Percentiles rank a stretch among this genome's conserved stretches.
Conservation (phyloP, 1,140 invertebrate species). For the Aleiodes sp. region DNA sequence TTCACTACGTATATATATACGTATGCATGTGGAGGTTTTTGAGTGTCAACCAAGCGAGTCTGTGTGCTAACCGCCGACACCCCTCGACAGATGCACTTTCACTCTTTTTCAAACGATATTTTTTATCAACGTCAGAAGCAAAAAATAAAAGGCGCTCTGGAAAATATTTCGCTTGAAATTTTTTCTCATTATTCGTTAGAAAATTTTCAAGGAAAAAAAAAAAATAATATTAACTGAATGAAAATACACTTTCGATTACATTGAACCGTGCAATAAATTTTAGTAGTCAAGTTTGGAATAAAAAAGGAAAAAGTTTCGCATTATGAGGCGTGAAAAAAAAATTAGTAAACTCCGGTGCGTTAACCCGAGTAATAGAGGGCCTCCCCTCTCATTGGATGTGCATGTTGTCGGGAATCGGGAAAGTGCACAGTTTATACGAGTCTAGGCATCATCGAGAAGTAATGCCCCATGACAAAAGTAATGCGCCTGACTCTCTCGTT, state of each 20-base stretch:
- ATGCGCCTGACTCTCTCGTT: constrained; percentile 23
- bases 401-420: constrained; percentile 1
- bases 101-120: not conserved
- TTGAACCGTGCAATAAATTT: not conserved
- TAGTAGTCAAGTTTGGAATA: not conserved
- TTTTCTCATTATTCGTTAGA: not conserved
- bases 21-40: not conserved
- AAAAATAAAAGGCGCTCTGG: not conserved
- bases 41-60: constrained; percentile 1
- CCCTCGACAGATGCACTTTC: constrained; percentile 17
- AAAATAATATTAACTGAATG: not conserved
- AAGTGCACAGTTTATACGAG: constrained; percentile 1
- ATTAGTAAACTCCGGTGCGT: constrained; percentile 31
- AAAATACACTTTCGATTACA: not conserved
- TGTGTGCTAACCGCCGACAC: not conserved
- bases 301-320: constrained; percentile 2
- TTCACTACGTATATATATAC: not conserved
- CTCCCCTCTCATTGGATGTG: too few species aligned
- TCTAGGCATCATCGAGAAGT: constrained; percentile 17
- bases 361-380: constrained; percentile 32
- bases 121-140: not conserved
- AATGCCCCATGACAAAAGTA: constrained; percentile 33
- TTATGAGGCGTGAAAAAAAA: constrained; percentile 34
- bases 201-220: not conserved
- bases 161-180: too few species aligned